These are phyloP conservation scores for Aldrovandia affinis DNA, from an alignment of 2,797 vertebrate genomes.

Conservation along the genomic window DNA sequence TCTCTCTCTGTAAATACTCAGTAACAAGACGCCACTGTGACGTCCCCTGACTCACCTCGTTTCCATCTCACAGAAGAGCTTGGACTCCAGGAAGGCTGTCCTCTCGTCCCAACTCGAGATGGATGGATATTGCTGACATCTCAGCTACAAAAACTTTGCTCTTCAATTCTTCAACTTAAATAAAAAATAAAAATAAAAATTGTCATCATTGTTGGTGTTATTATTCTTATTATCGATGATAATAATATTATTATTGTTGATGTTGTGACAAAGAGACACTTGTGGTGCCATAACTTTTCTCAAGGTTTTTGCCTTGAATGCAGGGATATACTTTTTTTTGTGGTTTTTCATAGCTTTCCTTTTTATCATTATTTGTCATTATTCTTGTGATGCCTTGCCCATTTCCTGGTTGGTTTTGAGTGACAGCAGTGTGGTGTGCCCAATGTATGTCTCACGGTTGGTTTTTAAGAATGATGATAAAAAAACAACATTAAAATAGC, in stretches of 20 bases:
- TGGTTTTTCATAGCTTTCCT: slow-evolving; percentile 27
- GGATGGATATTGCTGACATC: slow-evolving; percentile 35
- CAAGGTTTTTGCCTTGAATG: slow-evolving; percentile 62
- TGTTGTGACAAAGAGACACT: slow-evolving; percentile 51
- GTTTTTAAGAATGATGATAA: slow-evolving; percentile 61
- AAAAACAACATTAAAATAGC: slow-evolving; percentile 51
- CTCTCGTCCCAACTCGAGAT: slow-evolving; percentile 24
- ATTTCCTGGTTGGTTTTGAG: slow-evolving; percentile 56
- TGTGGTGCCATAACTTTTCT: slow-evolving; percentile 50
- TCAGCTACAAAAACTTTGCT: slow-evolving; percentile 42
- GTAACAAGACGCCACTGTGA: slow-evolving; percentile 77
- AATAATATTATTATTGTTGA: slow-evolving; percentile 45
- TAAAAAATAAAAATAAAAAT: no score
- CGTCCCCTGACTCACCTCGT: slow-evolving; percentile 58
- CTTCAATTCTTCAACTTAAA: slow-evolving; percentile 48
- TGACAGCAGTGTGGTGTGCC: slow-evolving; percentile 59
- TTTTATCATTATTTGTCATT: slow-evolving; percentile 39
- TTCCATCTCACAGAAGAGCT: slow-evolving; percentile 26
- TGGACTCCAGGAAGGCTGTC: slow-evolving; percentile 9
- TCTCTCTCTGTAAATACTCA: slow-evolving; percentile 75
- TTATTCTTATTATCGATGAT: slow-evolving; percentile 52
- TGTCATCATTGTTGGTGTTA: slow-evolving; percentile 49
- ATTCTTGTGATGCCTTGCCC: slow-evolving; percentile 54
- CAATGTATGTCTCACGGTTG: slow-evolving; percentile 61
- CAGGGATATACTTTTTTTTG: slow-evolving; percentile 48